Percentiles rank a stretch among this genome's conserved stretches.
These are phyloP conservation scores for Coluber constrictor DNA, from an alignment of 2,797 vertebrate species.

Conservation along the genomic window DNA sequence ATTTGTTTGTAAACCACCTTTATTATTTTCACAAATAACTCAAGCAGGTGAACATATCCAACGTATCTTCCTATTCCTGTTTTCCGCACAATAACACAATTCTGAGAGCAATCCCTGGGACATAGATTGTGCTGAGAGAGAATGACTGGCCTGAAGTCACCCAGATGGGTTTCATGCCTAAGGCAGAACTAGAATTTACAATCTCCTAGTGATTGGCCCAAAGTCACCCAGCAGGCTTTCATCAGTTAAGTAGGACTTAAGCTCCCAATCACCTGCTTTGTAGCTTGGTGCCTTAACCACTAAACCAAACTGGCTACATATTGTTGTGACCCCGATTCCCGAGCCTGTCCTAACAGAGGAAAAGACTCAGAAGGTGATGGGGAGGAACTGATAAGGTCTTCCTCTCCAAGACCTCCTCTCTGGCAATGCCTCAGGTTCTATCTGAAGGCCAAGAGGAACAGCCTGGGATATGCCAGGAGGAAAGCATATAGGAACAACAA, in stretches of 20 bases:
- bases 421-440: too few species aligned
- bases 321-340: too few species aligned
- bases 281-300: neutral
- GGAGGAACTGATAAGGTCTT: too few species aligned
- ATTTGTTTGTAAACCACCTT: neutral
- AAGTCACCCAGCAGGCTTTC: neutral
- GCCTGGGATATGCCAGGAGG: too few species aligned
- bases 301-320: neutral
- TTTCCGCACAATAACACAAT: neutral
- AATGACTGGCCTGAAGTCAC: neutral
- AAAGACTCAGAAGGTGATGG: too few species aligned
- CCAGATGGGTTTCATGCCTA: neutral
- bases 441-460: too few species aligned
- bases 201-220: neutral
- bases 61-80: neutral
- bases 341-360: too few species aligned
- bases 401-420: too few species aligned
- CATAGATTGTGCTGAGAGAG: neutral
- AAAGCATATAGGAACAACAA: too few species aligned
- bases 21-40: too few species aligned
- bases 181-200: neutral
- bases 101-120: too few species aligned
- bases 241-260: neutral
- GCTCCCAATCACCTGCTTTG: neutral
- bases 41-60: too few species aligned